Conservation (phyloP, 2,113 vertebrate genomes). For the Nansenia antarctica region DNA sequence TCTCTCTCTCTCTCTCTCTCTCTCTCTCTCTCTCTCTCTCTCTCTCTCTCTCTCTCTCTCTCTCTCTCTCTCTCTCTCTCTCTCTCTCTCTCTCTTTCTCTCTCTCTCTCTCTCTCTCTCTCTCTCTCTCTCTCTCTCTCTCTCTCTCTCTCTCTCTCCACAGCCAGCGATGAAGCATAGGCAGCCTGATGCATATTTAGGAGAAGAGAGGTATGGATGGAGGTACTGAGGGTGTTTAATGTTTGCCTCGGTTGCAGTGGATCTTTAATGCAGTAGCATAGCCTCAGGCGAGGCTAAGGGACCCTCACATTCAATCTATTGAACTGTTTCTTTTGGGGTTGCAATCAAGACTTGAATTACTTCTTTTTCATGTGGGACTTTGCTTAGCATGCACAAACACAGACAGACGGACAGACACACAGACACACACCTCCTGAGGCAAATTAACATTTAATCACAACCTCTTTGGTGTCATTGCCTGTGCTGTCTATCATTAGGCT, state of each 20-base stretch:
- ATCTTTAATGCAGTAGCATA: slow-evolving; percentile 50
- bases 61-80: too few species aligned
- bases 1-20: too few species aligned
- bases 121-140: too few species aligned
- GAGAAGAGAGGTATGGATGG: background rate
- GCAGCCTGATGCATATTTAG: slow-evolving; percentile 45
- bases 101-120: background rate
- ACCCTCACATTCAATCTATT: slow-evolving; percentile 23
- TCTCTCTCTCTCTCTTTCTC: slow-evolving; percentile 44
- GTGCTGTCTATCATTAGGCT: slow-evolving; percentile 2
- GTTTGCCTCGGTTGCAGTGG: slow-evolving; percentile 26
- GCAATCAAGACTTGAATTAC: background rate
- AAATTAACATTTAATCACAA: slow-evolving; percentile 49
- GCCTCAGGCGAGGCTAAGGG: slow-evolving; percentile 55
- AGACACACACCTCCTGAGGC: slow-evolving; percentile 16
- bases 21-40: slow-evolving; percentile 4
- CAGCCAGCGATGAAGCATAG: slow-evolving; percentile 10
- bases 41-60: too few species aligned
- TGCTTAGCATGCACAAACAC: slow-evolving; percentile 7
- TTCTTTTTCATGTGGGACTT: slow-evolving; percentile 29
- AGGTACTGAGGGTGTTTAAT: slow-evolving; percentile 40
- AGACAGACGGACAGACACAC: background rate
- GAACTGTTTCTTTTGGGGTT: slow-evolving; percentile 24
- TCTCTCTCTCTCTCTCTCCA: background rate
- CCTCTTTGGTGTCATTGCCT: slow-evolving; percentile 29